A percentile compares a stretch with the other conserved stretches of the same genome.
Evolutionary conservation across 2,797 vertebrate genomes (phyloP).

Genomic region (Manis crassicaudata): DNA sequence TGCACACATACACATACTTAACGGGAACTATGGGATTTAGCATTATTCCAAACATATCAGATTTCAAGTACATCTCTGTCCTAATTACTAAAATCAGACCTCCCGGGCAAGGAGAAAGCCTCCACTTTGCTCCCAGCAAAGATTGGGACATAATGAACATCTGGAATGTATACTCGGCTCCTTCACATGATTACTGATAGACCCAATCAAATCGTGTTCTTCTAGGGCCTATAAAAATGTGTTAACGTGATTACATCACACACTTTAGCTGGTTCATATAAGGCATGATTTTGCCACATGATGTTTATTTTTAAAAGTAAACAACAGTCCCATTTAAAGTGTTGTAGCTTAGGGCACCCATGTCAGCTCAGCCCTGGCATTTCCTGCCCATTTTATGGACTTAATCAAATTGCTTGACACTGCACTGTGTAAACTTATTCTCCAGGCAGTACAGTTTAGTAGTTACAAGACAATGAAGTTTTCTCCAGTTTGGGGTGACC

Average conservation of each 20-base stretch:
- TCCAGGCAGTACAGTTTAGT: not conserved
- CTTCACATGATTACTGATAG: constrained; percentile 83
- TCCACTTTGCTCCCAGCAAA: constrained; percentile 46
- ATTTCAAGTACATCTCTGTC: constrained; percentile 64
- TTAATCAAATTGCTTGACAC: constrained; percentile 43
- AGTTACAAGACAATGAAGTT: not conserved
- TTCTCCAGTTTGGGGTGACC: not conserved
- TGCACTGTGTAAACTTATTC: not conserved
- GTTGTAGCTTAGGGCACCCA: not conserved
- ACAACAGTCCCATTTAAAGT: constrained; percentile 56
- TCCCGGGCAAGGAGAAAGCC: constrained; percentile 40
- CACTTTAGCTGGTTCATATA: constrained; percentile 83
- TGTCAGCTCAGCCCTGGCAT: constrained; percentile 42
- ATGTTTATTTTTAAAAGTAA: constrained; percentile 74
- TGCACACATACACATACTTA: constrained; percentile 50
- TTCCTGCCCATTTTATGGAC: constrained; percentile 57
- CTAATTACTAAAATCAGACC: constrained; percentile 75
- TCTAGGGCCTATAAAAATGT: constrained; percentile 84
- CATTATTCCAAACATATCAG: constrained; percentile 70
- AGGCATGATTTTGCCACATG: constrained; percentile 78
- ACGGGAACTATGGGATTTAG: constrained; percentile 65
- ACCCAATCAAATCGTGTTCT: constrained; percentile 77
- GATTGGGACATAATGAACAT: constrained; percentile 71
- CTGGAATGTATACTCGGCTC: constrained; percentile 81
- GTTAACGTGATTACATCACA: constrained; percentile 84